Base-by-base conservation (phyloP, 2,113 vertebrate species). In the Trichechus manatus region DNA sequence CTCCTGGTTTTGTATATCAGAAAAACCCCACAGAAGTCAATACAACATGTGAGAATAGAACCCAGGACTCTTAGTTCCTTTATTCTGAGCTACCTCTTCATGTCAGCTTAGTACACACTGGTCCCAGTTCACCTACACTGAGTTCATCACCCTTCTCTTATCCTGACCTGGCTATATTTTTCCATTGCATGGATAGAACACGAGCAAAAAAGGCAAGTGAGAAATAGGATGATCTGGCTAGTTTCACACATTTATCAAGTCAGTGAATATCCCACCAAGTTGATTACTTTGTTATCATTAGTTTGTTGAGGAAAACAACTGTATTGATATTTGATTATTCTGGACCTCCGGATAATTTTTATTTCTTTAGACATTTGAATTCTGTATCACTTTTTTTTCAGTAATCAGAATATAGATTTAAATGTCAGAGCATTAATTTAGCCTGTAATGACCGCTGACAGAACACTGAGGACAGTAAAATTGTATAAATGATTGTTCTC, bases 231-330 rank as follows among this genome's bases (percentile, higher is more conserved):
- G 3, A 39, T 82, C 72, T 68, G 27, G 25, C 66, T 61, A 79
- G 29, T 70, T 11, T 66, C 50, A 47, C 33, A 39, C 9, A n/a
- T 23, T 88, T 75, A 61, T 72, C 66, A 66, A 83, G 84, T 84
- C 63, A 90, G 19, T 77, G 22, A 75, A 22, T 33, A 53, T 4
- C 6, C 13, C 47, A 61, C 31, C 29, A 61, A 56, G 7, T 17
- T 1, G 50, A 61, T 78, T 53, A 36, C 50, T 79, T 91, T 86
- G 64, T 85, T 79, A 42, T n/a, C 42, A 39, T 82, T 33, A 22
- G n/a, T 90, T n/a, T 64, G 22, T 66, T 47, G 17, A 79, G 36
- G n/a, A 93, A 95, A 81, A 93, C 79, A 29, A 47, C 74, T 74
- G 42, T 63, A 36, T 79, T 83, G 63, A 6, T n/a, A 72, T n/a